Base-by-base conservation (phyloP, 2,888 invertebrate species). In the Agriopis marginaria region DNA sequence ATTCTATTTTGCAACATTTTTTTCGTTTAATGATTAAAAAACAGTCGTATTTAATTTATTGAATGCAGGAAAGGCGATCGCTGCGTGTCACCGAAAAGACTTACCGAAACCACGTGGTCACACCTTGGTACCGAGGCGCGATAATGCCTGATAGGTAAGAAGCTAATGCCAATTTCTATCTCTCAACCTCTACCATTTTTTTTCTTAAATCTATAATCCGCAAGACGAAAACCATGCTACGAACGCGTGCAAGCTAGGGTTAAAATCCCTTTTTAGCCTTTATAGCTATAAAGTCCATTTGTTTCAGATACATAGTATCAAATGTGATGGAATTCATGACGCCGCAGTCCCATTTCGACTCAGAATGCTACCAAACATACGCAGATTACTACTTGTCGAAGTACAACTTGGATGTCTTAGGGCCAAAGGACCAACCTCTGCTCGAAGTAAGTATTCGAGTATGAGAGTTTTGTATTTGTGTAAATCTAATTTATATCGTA, bases 71-170 rank as follows among this genome's bases (percentile, higher is more conserved):
- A 70, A 83, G 91, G 56, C 82, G 85, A 40, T 82, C 87, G 0
- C 85, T 96, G 59, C 72, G 83, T 0, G 96, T 97, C 10, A 91
- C 91, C 0, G 87, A 93, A 10, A 95, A 96, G 49, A 95, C 95
- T 23, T 98, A 97, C 85, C 91, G 96, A 42, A 94, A 97, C 77
- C 95, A 96, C 54, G 96, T 99, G 0, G 97, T 99, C 0, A 96
- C 96, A 70, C 99, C 99, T 0, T 98, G 97, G 96, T 99, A 99
- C 86, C 93, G 96, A 77, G 89, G 89, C 11, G 86, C 82, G 7
- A 73, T 88, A 45, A 63, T 82, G 12, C 90, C 95, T 1, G 89
- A 92, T 58, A 92, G 95, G 94, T 95, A 79, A 58, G 32, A 32
- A 32, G 32, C 32, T 32, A 32, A 32, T 32, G 32, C 1, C 32